Evolutionary conservation across 2,113 vertebrate species (phyloP), one percentile per base, ranked within the genome.

Genomic region (Malurus elegans): DNA sequence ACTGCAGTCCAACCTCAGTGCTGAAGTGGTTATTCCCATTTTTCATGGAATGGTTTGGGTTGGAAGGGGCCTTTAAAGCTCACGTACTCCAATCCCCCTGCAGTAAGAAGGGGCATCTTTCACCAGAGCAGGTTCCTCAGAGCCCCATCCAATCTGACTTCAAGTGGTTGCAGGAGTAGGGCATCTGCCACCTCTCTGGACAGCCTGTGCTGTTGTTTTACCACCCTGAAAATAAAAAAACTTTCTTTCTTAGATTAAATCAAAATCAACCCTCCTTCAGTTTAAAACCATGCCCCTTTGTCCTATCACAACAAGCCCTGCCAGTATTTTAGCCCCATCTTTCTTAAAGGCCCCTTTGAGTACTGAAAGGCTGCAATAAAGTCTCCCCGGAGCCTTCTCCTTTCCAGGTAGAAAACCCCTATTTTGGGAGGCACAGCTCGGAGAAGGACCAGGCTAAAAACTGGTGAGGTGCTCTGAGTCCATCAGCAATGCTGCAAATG

Each of bases 91-190:
- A 60, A 47, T 24, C 19, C 25, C 28, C 14, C 78, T 61, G 78
- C 53, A 38, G 15, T 31, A 7, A 17, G 9, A n/a, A 67, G 29
- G 24, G 17, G 7, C 53, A 38, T 4, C 13, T 53, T 26, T 17
- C 38, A 26, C 14, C 29, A 10, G 11, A 60, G 17, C 69, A 82
- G 45, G 12, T 5, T 44, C 17, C 21, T 36, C 50, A 40, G 44
- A 88, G 42, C 42, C 21, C 17, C 14, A 29, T 58, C 23, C 58
- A 24, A 0, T 26, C 14, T 28, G 9, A 18, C 29, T 29, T 48
- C 1, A 0, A 12, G 12, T 26, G 12, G 53, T 34, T 31, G 24
- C 40, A 61, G 40, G 69, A 38, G 17, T 31, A n/a, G 47, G 8
- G 14, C 24, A 40, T 8, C n/a, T 28, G 44, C 32, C 45, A 11